Evolutionary conservation across 1,140 invertebrate genomes (phyloP).

Genomic region (Nomia melanderi): DNA sequence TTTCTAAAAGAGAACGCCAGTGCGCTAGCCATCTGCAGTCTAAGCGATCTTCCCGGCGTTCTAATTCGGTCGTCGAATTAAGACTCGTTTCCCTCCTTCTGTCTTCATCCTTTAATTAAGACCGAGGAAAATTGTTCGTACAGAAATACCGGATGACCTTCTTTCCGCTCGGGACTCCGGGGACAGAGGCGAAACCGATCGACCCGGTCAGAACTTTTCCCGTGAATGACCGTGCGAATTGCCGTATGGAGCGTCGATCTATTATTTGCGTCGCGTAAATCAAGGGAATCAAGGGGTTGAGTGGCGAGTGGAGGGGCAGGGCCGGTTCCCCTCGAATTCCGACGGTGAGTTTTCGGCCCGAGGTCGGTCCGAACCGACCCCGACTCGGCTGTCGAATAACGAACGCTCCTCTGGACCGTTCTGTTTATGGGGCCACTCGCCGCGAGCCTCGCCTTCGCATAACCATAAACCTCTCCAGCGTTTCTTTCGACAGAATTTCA

Average conservation of each 20-base stretch:
- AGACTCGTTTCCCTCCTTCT: not conserved
- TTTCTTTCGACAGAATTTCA: not conserved
- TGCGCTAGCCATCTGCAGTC: not conserved
- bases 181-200: not conserved
- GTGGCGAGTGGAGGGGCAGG: too few relatives aligned
- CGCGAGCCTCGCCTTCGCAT: not conserved
- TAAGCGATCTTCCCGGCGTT: not conserved
- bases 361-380: not conserved
- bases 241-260: conserved; percentile 3
- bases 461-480: not conserved
- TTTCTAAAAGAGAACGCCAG: not conserved
- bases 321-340: conserved; percentile 6
- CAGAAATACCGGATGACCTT: conserved; percentile 35
- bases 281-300: not conserved
- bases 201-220: too few relatives aligned
- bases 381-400: not conserved
- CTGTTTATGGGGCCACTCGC: conserved; percentile 5
- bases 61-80: conserved; percentile 9
- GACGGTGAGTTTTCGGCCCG: not conserved
- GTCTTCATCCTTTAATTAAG: not conserved
- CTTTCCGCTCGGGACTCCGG: not conserved
- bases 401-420: not conserved
- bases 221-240: not conserved
- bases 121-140: conserved; percentile 9
- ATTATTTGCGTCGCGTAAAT: conserved; percentile 20